A percentile compares a stretch with the other conserved stretches of the same genome.
These are phyloP conservation scores for Agonopterix arenella DNA, from an alignment of 2,888 invertebrate species.

Conservation along the genomic window DNA sequence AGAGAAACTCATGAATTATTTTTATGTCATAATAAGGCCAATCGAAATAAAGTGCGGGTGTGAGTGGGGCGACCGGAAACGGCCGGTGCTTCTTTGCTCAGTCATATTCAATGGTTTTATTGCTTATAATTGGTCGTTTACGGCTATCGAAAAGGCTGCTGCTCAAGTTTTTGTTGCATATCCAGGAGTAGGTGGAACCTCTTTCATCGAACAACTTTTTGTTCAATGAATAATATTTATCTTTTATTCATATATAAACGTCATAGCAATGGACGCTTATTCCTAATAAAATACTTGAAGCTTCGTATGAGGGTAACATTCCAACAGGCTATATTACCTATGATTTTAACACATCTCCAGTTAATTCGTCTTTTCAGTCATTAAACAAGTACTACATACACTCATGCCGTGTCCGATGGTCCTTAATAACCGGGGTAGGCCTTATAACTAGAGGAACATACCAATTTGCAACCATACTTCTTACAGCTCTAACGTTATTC, in stretches of 20 bases:
- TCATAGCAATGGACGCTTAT: no score
- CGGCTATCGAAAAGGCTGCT: slow-evolving; percentile 14
- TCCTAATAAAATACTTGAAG: no score
- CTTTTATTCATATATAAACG: no score
- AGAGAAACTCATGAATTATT: slow-evolving; percentile 41
- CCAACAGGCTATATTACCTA: no score
- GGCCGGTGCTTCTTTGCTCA: slow-evolving; percentile 23
- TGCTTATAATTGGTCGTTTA: slow-evolving; percentile 38
- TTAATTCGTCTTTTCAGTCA: no score
- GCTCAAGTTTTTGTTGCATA: not conserved
- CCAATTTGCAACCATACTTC: slow-evolving; percentile 10
- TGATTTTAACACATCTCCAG: no score
- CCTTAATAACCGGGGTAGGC: slow-evolving; percentile 12
- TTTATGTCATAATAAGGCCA: slow-evolving; percentile 56
- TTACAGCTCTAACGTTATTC: not conserved
- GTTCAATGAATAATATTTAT: no score
- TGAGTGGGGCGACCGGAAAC: slow-evolving; percentile 19
- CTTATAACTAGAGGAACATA: slow-evolving; percentile 8
- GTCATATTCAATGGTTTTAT: slow-evolving; percentile 33
- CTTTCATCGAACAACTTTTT: not conserved
- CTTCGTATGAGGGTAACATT: no score
- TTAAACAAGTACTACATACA: no score
- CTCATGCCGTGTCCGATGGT: slow-evolving; percentile 8
- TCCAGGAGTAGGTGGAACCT: not conserved
- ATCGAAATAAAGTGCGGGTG: slow-evolving; percentile 34